Evolutionary conservation across 2,888 invertebrate species (phyloP).

Genomic region (Habrosyne pyritoides): DNA sequence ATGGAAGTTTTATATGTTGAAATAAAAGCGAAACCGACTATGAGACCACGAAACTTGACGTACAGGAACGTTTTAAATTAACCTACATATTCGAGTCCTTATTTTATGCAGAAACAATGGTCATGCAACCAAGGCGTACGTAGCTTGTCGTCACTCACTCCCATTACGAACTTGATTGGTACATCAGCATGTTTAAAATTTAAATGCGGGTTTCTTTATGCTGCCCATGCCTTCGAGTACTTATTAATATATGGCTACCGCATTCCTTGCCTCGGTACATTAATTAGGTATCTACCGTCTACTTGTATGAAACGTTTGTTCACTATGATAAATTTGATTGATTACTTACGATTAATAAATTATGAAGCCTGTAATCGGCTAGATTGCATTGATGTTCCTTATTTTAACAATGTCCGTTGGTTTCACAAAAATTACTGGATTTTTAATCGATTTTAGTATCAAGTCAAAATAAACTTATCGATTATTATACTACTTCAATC

Average conservation of each 20-base stretch:
- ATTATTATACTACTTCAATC: neutral
- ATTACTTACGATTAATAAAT: constrained; percentile 29
- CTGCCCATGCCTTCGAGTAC: constrained; percentile 58
- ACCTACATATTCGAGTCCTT: constrained; percentile 37
- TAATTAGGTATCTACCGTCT: constrained; percentile 47
- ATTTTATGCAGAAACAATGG: constrained; percentile 43
- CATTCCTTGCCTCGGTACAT: constrained; percentile 65
- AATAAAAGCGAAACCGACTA: constrained; percentile 29
- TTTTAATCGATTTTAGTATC: neutral
- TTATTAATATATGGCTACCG: constrained; percentile 72
- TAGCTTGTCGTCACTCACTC: constrained; percentile 31
- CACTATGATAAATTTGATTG: constrained; percentile 19
- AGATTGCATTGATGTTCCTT: neutral
- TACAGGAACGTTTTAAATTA: constrained; percentile 37
- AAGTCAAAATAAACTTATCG: neutral
- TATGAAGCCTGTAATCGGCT: neutral
- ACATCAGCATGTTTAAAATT: constrained; percentile 66
- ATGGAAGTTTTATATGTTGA: constrained; percentile 29
- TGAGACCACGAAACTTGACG: constrained; percentile 14
- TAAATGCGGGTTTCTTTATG: constrained; percentile 69
- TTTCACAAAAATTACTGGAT: neutral
- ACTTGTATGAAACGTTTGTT: constrained; percentile 18
- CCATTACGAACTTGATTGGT: constrained; percentile 62
- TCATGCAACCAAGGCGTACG: constrained; percentile 19
- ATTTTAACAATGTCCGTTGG: neutral